Evolutionary conservation across 2,797 vertebrate genomes (phyloP).

Genomic region (Decapterus maruadsi): DNA sequence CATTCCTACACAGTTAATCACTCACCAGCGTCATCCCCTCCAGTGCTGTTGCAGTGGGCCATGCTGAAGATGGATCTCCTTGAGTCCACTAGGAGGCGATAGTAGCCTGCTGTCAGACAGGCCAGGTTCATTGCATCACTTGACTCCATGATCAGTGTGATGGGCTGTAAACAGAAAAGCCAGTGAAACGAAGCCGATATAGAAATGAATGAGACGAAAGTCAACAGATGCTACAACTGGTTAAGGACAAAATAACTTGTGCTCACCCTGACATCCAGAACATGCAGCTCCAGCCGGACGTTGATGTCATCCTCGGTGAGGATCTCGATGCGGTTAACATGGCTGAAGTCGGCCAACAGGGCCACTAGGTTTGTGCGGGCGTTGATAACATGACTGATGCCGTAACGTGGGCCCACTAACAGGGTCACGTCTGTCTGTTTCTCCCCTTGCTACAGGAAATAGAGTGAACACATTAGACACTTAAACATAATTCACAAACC

Average conservation of each 20-base stretch:
- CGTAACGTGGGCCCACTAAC: slow-evolving; percentile 94
- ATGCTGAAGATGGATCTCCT: slow-evolving; percentile 98
- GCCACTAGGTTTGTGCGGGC: slow-evolving; percentile 96
- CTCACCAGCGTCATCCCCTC: slow-evolving; percentile 76
- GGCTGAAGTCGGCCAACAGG: slow-evolving; percentile 97
- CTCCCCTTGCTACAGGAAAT: slow-evolving; percentile 89
- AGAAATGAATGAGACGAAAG: not conserved
- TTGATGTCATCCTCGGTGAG: slow-evolving; percentile 93
- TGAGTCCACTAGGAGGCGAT: slow-evolving; percentile 96
- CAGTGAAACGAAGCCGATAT: not conserved
- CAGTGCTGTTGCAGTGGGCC: slow-evolving; percentile 89
- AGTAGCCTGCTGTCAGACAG: slow-evolving; percentile 97
- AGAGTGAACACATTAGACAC: not conserved
- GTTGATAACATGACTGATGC: slow-evolving; percentile 98
- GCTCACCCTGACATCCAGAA: slow-evolving; percentile 95
- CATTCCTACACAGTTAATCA: not conserved
- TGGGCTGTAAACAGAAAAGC: slow-evolving; percentile 85
- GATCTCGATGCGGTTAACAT: slow-evolving; percentile 98
- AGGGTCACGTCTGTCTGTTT: slow-evolving; percentile 95
- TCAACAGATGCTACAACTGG: not conserved
- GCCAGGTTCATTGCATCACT: slow-evolving; percentile 99
- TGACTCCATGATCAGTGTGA: slow-evolving; percentile 97
- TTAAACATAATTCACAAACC: not conserved
- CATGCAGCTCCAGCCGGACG: slow-evolving; percentile 96
- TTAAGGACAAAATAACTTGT: accelerated